phyloP scores from a whole-genome alignment of 2,888 invertebrate genomes.

The Lepidochrysops patricia region DNA sequence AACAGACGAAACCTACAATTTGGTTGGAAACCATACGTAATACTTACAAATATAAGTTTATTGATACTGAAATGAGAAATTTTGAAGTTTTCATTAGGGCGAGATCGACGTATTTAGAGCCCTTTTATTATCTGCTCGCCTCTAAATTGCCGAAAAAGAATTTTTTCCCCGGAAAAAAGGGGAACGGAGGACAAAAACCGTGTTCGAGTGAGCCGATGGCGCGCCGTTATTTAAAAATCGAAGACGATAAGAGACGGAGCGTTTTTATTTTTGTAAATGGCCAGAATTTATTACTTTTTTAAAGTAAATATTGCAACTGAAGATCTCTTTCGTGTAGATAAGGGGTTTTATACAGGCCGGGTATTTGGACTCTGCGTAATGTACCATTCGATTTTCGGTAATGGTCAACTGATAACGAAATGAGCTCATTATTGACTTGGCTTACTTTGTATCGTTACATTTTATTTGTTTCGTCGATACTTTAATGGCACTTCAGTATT shows the following conservation, averaged over 20 bases:
- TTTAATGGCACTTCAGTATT: constrained; percentile 8
- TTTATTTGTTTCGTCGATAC: constrained; percentile 27
- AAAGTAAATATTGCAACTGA: constrained; percentile 65
- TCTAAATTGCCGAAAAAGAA: constrained; percentile 73
- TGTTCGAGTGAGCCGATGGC: constrained; percentile 64
- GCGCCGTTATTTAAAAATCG: constrained; percentile 70
- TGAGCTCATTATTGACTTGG: constrained; percentile 64
- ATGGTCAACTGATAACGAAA: constrained; percentile 75
- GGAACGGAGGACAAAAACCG: constrained; percentile 64
- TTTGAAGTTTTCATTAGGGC: constrained; percentile 71
- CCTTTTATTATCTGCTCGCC: constrained; percentile 74
- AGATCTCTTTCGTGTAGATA: constrained; percentile 59
- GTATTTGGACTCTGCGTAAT: constrained; percentile 66
- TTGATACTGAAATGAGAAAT: constrained; percentile 64
- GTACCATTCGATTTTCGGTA: constrained; percentile 71
- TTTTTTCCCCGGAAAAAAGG: constrained; percentile 63
- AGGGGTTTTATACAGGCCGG: constrained; percentile 64
- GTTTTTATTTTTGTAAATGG: constrained; percentile 71
- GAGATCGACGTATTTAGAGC: constrained; percentile 70
- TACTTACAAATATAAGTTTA: constrained; percentile 26
- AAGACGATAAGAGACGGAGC: constrained; percentile 69
- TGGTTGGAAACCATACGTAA: background rate
- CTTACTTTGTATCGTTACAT: constrained; percentile 59
- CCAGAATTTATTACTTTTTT: constrained; percentile 64
- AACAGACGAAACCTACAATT: background rate